phyloP scores from a whole-genome alignment of 1,140 invertebrate genomes.

The Aleiodes sp. region DNA sequence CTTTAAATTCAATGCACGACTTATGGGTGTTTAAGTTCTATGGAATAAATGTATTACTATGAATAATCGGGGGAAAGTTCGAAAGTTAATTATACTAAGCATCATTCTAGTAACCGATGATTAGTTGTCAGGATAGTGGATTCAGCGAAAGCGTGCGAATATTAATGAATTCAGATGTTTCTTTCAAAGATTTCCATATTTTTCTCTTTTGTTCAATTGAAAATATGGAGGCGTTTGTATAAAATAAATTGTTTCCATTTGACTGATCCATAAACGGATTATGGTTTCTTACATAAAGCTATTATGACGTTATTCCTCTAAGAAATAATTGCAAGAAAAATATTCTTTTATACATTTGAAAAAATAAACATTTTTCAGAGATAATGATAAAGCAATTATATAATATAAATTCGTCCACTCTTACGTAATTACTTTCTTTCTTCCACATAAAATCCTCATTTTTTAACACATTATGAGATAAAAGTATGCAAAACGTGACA shows the following conservation, averaged over 20 bases:
- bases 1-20: background rate
- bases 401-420: no score
- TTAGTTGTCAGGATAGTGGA: background rate
- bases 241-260: no score
- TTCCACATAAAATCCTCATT: background rate
- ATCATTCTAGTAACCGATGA: slow-evolving; percentile 17
- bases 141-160: slow-evolving; percentile 38
- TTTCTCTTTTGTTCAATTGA: no score
- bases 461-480: background rate
- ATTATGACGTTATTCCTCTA: no score
- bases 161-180: slow-evolving; percentile 8
- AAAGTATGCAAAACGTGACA: background rate
- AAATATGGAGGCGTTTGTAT: no score
- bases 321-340: no score
- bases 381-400: no score
- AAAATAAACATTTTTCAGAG: no score
- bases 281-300: no score
- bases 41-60: slow-evolving; percentile 23
- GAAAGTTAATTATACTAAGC: slow-evolving; percentile 36
- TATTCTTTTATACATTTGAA: no score
- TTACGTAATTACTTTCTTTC: no score
- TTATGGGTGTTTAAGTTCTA: background rate
- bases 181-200: background rate
- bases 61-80: slow-evolving; percentile 40
- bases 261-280: no score